Conservation (phyloP, 1,140 invertebrate species). For the Paramacrobiotus metropolitanus region DNA sequence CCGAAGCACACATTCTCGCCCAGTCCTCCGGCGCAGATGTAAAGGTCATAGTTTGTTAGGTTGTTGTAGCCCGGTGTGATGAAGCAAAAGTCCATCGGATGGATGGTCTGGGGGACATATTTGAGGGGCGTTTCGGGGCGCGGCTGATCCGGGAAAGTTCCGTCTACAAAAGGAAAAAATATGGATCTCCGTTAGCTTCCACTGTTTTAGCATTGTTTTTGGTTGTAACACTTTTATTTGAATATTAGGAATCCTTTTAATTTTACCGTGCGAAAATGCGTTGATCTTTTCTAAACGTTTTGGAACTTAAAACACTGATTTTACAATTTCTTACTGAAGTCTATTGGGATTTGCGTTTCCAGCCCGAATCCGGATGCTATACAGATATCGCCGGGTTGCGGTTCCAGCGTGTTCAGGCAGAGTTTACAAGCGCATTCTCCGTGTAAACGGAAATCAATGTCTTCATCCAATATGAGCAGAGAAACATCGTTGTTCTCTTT, state of each 20-base stretch:
- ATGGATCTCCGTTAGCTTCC: no score
- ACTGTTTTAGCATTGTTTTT: no score
- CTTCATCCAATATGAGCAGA: background rate
- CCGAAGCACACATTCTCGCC: conserved; percentile 38
- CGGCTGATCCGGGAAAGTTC: no score
- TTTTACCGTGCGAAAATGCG: no score
- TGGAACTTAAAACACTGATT: no score
- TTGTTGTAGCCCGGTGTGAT: background rate
- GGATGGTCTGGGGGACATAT: background rate
- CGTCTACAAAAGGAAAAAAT: no score
- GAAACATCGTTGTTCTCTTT: background rate
- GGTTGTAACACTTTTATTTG: no score
- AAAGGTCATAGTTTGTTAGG: conserved; percentile 15
- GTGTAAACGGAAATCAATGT: background rate
- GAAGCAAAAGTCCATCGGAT: background rate
- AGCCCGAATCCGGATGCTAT: background rate
- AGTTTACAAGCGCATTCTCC: background rate
- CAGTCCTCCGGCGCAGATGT: conserved; percentile 46
- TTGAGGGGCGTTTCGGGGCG: background rate
- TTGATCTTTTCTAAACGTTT: no score
- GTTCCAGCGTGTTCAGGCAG: background rate
- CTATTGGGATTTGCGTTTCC: no score
- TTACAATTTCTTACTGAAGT: no score
- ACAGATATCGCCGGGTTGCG: background rate
- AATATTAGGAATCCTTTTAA: no score